These are phyloP conservation scores for Oligia strigilis DNA, from an alignment of 2,888 invertebrate species.

Conservation along the genomic window DNA sequence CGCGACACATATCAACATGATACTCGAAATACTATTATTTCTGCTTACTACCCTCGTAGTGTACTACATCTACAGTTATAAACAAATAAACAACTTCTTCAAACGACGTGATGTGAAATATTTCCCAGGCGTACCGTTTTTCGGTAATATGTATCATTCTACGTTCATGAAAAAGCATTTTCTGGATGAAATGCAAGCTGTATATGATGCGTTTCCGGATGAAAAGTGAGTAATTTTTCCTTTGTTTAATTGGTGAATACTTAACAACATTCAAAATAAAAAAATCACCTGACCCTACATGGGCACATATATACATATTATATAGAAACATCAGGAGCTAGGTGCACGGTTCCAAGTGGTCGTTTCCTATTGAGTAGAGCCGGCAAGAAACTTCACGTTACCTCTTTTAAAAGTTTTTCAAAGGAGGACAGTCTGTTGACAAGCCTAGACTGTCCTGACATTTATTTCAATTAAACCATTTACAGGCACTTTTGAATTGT, in stretches of 20 bases:
- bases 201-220: slow-evolving; percentile 80
- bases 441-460: too few relatives aligned
- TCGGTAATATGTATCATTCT: slow-evolving; percentile 77
- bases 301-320: too few relatives aligned
- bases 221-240: slow-evolving; percentile 74
- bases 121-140: slow-evolving; percentile 78
- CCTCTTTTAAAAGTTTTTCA: too few relatives aligned
- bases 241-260: background rate
- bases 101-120: slow-evolving; percentile 76
- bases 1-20: slow-evolving; percentile 71
- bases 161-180: slow-evolving; percentile 74
- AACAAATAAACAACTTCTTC: slow-evolving; percentile 73
- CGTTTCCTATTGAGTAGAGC: too few relatives aligned
- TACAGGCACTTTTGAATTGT: too few relatives aligned
- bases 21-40: slow-evolving; percentile 79
- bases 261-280: background rate
- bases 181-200: slow-evolving; percentile 74
- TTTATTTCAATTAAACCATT: too few relatives aligned
- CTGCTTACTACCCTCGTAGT: slow-evolving; percentile 71
- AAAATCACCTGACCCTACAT: too few relatives aligned
- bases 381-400: too few relatives aligned
- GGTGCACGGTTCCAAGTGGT: too few relatives aligned
- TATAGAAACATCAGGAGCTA: too few relatives aligned
- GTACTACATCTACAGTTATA: slow-evolving; percentile 74
- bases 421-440: too few relatives aligned